Evolutionary conservation across 2,888 invertebrate species (phyloP).

Genomic region (Nymphalis c-album): DNA sequence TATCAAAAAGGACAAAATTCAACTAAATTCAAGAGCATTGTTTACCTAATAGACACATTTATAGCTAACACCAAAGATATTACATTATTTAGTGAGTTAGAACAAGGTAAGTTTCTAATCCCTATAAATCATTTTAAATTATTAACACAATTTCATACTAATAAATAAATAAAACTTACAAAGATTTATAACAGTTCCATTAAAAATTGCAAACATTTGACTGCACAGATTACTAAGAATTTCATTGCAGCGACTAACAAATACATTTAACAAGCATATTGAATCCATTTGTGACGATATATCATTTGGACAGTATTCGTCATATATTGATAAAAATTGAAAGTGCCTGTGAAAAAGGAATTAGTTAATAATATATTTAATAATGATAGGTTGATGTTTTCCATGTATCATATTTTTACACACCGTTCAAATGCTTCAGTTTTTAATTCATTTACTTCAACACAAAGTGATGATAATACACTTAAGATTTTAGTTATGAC

Average conservation of each 20-base stretch:
- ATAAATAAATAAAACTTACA: constrained; percentile 53
- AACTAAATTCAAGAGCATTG: no score
- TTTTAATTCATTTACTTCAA: constrained; percentile 86
- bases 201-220: constrained; percentile 87
- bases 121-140: not conserved
- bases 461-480: constrained; percentile 89
- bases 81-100: no score
- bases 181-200: constrained; percentile 71
- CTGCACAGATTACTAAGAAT: constrained; percentile 86
- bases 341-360: constrained; percentile 70
- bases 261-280: constrained; percentile 84
- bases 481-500: constrained; percentile 89
- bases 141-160: constrained; percentile 16
- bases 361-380: not conserved
- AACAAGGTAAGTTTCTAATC: not conserved
- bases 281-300: constrained; percentile 81
- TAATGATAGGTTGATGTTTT: no score
- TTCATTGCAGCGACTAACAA: constrained; percentile 86
- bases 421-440: constrained; percentile 84
- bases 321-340: constrained; percentile 84
- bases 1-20: no score
- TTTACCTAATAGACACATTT: no score
- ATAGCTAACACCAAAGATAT: no score
- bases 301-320: constrained; percentile 79
- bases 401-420: not conserved